Base-by-base conservation (phyloP, 1,140 invertebrate genomes). In the Bombus soroeensis region DNA sequence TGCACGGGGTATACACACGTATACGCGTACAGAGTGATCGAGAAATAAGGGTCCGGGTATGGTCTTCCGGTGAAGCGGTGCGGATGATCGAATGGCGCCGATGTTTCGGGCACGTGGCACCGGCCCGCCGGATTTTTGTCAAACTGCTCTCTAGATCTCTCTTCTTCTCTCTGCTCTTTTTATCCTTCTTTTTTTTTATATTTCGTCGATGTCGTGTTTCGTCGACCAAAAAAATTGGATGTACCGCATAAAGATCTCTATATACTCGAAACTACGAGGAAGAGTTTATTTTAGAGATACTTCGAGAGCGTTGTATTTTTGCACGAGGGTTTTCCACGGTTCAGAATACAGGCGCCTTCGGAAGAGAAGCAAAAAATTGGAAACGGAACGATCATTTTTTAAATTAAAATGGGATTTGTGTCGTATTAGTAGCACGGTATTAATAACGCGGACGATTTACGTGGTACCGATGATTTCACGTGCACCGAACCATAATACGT, bases 401-500 rank as follows among this genome's bases (percentile, higher is more conserved):
- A 32, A 78, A 78, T 57, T 57, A 59, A 71, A 71, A 70, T n/a
- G 71, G 39, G 57, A 80, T 85, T 72, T 34, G 53, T 64, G 76
- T 39, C 47, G 43, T 76, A 77, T 77, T 64, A 25, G 9, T n/a
- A 53, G 37, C 32, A 32, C 10, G 77, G 77, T 62, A 80, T 85
- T 85, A 85, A 85, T 85, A 85, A 72, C 76, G 83, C 64, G 68
- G 47, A 62, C 77, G 59, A 80, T 80, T 85, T 80, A 80, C 83
- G 83, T 76, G 76, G 53, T 47, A 80, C 68, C 83, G 78, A 81
- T 71, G 71, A 87, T 89, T 89, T 89, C 88, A 89, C 87, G 81
- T 85, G 72, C 88, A 74, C 72, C 73, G 81, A 87, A 87, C 82
- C 77, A 57, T 89, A 83, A 57, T 70, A 66, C 80, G 64, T 87